These are phyloP conservation scores for Zaprionus gabonicus DNA, from an alignment of 1,140 invertebrate genomes.

Conservation along the genomic window DNA sequence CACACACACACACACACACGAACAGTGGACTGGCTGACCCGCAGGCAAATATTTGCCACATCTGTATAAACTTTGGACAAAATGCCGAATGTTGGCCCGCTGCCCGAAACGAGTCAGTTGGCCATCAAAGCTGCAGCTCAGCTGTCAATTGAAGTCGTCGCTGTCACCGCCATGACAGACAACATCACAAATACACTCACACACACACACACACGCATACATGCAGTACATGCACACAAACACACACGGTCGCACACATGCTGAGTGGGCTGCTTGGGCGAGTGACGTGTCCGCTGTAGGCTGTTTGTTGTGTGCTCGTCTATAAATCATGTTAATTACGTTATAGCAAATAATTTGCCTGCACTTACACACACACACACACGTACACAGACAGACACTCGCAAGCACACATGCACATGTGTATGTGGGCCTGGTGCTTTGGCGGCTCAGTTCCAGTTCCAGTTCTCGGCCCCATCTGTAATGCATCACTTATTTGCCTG, in stretches of 20 bases:
- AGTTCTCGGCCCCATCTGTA: slow-evolving; percentile 48
- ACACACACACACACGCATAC: no score
- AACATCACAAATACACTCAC: slow-evolving; percentile 67
- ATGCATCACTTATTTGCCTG: slow-evolving; percentile 72
- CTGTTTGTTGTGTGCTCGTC: slow-evolving; percentile 78
- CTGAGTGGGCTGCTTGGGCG: slow-evolving; percentile 33
- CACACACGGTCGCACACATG: slow-evolving; percentile 13
- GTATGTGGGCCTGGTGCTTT: background rate
- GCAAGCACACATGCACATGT: background rate
- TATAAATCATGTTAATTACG: slow-evolving; percentile 83
- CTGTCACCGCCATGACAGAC: slow-evolving; percentile 70
- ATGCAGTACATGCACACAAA: slow-evolving; percentile 15
- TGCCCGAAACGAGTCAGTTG: slow-evolving; percentile 34
- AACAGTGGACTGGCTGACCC: slow-evolving; percentile 1
- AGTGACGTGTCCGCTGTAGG: slow-evolving; percentile 53
- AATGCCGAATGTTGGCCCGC: slow-evolving; percentile 29
- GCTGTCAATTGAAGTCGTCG: slow-evolving; percentile 73
- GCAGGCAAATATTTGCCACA: slow-evolving; percentile 55
- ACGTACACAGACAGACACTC: slow-evolving; percentile 7
- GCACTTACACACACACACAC: slow-evolving; percentile 48
- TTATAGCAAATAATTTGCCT: slow-evolving; percentile 82
- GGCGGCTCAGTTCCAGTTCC: background rate
- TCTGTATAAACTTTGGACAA: slow-evolving; percentile 53
- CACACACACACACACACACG: slow-evolving; percentile 20
- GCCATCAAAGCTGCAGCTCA: slow-evolving; percentile 68